Conservation (phyloP, 2,888 invertebrate genomes). For the Galerucella calmariensis region DNA sequence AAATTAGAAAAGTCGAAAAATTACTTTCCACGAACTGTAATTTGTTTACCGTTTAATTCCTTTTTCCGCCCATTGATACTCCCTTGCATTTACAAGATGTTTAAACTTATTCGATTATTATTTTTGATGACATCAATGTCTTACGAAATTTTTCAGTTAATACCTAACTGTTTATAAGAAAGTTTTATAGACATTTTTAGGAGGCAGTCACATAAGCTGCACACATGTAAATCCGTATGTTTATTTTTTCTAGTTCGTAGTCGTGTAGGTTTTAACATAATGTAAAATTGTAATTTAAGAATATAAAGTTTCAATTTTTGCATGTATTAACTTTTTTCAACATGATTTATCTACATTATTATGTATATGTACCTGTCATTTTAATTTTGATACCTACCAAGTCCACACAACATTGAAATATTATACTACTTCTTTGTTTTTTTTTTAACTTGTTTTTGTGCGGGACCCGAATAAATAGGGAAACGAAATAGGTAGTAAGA, state of each 20-base stretch:
- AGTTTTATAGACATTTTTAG: constrained; percentile 16
- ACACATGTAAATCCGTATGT: constrained; percentile 10
- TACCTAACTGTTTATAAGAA: constrained; percentile 18
- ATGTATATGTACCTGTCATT: no score
- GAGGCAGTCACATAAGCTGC: constrained; percentile 13
- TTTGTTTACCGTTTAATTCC: no score
- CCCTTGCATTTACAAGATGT: neutral
- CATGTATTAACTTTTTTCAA: neutral
- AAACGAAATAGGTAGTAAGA: no score
- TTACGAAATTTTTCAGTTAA: constrained; percentile 12
- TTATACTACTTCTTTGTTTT: no score
- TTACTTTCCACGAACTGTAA: no score
- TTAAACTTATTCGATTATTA: neutral
- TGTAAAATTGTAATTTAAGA: neutral
- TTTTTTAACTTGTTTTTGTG: no score
- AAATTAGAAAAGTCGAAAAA: no score
- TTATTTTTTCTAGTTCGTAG: constrained; percentile 2
- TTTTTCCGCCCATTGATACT: neutral
- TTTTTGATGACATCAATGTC: constrained; percentile 4
- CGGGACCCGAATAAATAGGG: no score
- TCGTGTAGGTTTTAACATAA: constrained; percentile 1
- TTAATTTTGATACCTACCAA: no score
- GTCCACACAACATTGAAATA: no score
- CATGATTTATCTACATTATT: no score
- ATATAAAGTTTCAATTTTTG: neutral